Conservation (phyloP, 2,797 vertebrate genomes). For the Pelochelys cantorii region DNA sequence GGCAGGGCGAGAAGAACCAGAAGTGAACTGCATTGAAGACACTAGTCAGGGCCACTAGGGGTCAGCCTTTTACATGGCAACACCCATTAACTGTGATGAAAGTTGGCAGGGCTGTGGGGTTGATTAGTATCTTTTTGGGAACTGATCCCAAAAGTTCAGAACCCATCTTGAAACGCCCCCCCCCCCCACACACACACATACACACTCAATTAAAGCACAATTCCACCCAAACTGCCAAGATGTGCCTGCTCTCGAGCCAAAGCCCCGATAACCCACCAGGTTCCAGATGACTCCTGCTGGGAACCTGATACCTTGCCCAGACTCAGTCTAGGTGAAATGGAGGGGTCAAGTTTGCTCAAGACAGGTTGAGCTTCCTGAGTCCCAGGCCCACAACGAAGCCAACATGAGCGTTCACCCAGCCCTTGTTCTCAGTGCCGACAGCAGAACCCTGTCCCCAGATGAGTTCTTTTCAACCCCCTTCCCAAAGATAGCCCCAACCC, state of each 20-base stretch:
- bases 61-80: not conserved
- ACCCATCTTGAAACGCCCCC: not conserved
- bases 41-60: not conserved
- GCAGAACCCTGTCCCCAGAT: not conserved
- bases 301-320: not conserved
- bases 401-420: not conserved
- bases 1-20: not conserved
- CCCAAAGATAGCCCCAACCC: not conserved
- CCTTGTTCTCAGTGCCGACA: not conserved
- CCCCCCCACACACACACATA: not conserved
- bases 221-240: not conserved
- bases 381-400: not conserved
- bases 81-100: not conserved
- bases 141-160: not conserved
- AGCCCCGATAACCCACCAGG: not conserved
- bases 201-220: not conserved
- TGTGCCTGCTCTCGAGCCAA: not conserved
- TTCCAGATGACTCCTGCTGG: not conserved
- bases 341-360: not conserved
- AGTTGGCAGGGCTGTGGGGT: fast-evolving
- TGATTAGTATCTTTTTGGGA: not conserved
- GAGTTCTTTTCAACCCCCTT: not conserved
- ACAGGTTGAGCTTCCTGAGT: not conserved
- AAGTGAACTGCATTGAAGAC: fast-evolving
- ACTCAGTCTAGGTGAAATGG: not conserved